Percentiles rank a stretch among this genome's conserved stretches.
Evolutionary conservation across 2,888 invertebrate genomes (phyloP).

Genomic region (Rhopalosiphum nymphaeae): DNA sequence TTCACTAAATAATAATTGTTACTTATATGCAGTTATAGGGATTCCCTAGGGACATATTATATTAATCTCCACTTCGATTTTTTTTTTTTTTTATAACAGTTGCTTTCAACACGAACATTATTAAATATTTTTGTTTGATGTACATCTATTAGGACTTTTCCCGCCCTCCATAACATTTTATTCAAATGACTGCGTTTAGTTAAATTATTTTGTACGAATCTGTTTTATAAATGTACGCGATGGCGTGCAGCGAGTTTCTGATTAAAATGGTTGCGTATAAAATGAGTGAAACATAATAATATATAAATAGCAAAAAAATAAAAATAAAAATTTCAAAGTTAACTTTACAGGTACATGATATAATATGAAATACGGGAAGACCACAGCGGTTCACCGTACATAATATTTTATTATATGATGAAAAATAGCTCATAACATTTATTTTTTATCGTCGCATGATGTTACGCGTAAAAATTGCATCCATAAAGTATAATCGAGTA

Average conservation of each 20-base stretch:
- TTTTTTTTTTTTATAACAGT: not conserved
- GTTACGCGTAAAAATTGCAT: not conserved
- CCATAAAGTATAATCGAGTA: not conserved
- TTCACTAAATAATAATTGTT: not conserved
- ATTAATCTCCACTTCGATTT: not conserved
- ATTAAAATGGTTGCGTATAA: not conserved
- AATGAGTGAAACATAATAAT: not conserved
- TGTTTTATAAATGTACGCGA: not conserved
- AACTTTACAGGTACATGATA: not conserved
- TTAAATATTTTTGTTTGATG: not conserved
- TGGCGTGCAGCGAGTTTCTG: not conserved
- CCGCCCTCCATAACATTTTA: not conserved
- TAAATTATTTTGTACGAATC: not conserved
- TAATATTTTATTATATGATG: not conserved
- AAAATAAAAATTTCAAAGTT: not conserved
- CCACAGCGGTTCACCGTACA: not conserved
- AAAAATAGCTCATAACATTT: not conserved
- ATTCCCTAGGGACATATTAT: not conserved
- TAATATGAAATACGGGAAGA: not conserved
- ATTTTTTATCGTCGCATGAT: slow-evolving; percentile 11
- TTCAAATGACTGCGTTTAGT: not conserved
- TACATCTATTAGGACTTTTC: not conserved
- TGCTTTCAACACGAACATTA: not conserved
- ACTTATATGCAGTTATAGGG: not conserved
- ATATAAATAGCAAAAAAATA: not conserved